Base-by-base conservation (phyloP, 2,797 vertebrate genomes). In the Smutsia temminckii region DNA sequence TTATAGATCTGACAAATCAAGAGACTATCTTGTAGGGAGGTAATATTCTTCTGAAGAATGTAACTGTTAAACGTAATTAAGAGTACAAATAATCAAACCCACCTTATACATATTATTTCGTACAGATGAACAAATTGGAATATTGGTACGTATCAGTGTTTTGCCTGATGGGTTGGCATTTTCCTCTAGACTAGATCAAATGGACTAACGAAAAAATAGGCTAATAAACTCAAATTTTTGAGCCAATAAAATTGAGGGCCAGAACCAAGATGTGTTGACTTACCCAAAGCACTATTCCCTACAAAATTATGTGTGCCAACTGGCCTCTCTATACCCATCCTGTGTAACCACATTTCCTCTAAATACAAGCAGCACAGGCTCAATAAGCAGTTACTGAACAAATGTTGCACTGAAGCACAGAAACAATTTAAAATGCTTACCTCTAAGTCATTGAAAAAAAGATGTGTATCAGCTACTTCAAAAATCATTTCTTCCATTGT, bases 401-500 rank as follows among this genome's bases (percentile, higher is more conserved):
- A 85, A 91, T 27, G 85, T 34, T 90, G 92, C 68, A 85, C 12
- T 61, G 78, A 88, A 91, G 71, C 53, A 91, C 23, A 79, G 51
- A 79, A 91, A 61, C 84, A 94, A 93, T 92, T 91, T 90, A 23
- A 95, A 93, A 83, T 84, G 53, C 92, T 95, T 92, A 99, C 99
- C 99, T 99, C 99, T 96, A 99, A 98, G 97, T 99, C 99, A 86
- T 99, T 99, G 98, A 99, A 99, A 98, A 99, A 99, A 5, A 99
- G 99, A 96, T 99, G 99, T 32, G 99, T 99, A 98, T 99, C 99
- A 53, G 99, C 99, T 75, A 99, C 99, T 98, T 99, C 99, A 97
- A 99, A 99, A 98, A 99, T 99, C 98, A 99, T 99, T 98, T 99
- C 99, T 98, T 99, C 99, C 99, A 99, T 99, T 93, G 99, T 99